These are phyloP conservation scores for Agrochola circellaris DNA, from an alignment of 2,888 invertebrate species.

Conservation along the genomic window DNA sequence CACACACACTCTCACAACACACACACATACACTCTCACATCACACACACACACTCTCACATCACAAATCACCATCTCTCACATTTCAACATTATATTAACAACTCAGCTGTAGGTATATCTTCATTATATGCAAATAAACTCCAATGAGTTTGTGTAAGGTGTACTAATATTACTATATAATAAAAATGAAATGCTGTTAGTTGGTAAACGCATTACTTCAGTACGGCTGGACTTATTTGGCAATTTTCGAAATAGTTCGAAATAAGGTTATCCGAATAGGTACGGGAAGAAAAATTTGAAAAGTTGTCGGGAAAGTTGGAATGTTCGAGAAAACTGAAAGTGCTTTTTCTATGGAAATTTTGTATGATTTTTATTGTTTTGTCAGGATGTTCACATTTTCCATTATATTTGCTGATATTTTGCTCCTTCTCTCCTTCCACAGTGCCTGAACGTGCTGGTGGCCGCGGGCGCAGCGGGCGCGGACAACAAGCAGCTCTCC, in stretches of 20 bases:
- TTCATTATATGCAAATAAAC: too few species aligned
- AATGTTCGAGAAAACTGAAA: neutral
- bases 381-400: neutral
- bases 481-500: constrained; percentile 84
- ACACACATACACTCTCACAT: too few species aligned
- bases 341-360: neutral
- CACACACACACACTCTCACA: too few species aligned
- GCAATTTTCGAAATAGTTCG: neutral
- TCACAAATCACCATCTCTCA: too few species aligned
- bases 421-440: constrained; percentile 42
- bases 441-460: constrained; percentile 96
- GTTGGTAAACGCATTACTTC: neutral
- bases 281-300: neutral
- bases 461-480: constrained; percentile 93
- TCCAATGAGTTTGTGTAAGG: too few species aligned
- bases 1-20: too few species aligned
- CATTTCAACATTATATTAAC: too few species aligned
- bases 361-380: neutral
- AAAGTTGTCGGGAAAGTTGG: neutral
- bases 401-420: neutral
- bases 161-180: too few species aligned
- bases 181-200: neutral
- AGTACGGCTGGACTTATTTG: neutral
- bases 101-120: too few species aligned
- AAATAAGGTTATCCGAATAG: too few species aligned